Base-by-base conservation (phyloP, 2,113 vertebrate genomes). In the Calidris pugnax region DNA sequence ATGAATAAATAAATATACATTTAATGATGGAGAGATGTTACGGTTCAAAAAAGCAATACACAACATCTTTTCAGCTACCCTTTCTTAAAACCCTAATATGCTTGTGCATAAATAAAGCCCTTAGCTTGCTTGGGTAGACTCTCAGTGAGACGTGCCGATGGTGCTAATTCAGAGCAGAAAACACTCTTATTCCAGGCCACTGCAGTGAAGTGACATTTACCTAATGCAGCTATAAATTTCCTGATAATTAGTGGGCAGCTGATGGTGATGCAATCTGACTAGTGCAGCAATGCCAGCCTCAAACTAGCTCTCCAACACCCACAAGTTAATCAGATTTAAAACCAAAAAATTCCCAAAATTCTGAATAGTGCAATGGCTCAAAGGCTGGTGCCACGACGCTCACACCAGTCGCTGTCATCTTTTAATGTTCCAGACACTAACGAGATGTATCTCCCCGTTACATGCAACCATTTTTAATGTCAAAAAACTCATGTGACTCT, bases 121-220 rank as follows among this genome's bases (percentile, higher is more conserved):
- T 87, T 91, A 90, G 91, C 86, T 96, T 98, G 95, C 91, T 69
- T 96, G 94, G 95, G 79, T 87, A 95, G 96, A 68, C 85, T 96
- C 96, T 97, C 81, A 79, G 72, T 51, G 86, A 89, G 94, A 97
- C 96, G 96, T 97, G 97, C 98, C 97, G 67, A 97, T 95, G 94
- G 97, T 97, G 96, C 95, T 97, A 97, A 98, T 96, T 98, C 95
- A 97, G 95, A 97, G 93, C 97, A 97, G 95, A 97, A 97, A 97
- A 97, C 96, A 7, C 96, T 96, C 97, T 97, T 97, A 98, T 97
- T 98, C 97, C 96, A 97, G 98, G 98, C 98, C 96, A 98, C 97
- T 98, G 97, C 97, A 97, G 98, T 98, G 98, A 98, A 98, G 98
- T 99, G 99, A 99, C 98, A 99, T 99, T 99, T 99, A 98, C 98